A percentile compares a stretch with the other conserved stretches of the same genome.
These are phyloP conservation scores for Candoia aspera DNA, from an alignment of 2,113 vertebrate species.

Conservation along the genomic window DNA sequence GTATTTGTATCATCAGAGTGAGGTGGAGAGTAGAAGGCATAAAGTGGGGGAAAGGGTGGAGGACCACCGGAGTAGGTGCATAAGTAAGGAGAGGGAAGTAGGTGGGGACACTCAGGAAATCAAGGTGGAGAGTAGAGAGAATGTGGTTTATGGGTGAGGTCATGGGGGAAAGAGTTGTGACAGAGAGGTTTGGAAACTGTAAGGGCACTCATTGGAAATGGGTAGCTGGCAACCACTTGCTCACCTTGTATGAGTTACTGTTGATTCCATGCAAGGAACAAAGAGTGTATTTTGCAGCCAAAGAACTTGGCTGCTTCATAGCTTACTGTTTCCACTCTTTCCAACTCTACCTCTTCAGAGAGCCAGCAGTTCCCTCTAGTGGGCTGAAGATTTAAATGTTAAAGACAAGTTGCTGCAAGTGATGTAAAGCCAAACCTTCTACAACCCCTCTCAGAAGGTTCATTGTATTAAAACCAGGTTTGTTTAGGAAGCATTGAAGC, in stretches of 20 bases:
- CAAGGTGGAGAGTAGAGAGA: not conserved
- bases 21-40: not conserved
- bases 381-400: not conserved
- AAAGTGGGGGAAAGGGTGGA: not conserved
- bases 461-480: not conserved
- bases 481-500: not conserved
- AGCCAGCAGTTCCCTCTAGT: conserved; percentile 44
- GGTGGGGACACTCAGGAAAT: not conserved
- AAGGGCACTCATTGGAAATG: not conserved
- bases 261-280: conserved; percentile 3
- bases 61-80: not conserved
- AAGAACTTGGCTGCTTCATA: not conserved
- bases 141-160: not conserved
- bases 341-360: not conserved
- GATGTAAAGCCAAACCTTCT: not conserved
- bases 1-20: not conserved
- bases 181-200: not conserved
- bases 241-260: not conserved
- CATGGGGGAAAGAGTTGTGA: not conserved
- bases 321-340: not conserved
- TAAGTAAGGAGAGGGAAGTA: not conserved
- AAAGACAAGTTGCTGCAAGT: not conserved
- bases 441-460: not conserved
- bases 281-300: conserved; percentile 16
- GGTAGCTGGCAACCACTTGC: not conserved